Percentiles rank a stretch among this genome's conserved stretches.
Evolutionary conservation across 2,888 invertebrate genomes (phyloP).

Genomic region (Tipula unca): DNA sequence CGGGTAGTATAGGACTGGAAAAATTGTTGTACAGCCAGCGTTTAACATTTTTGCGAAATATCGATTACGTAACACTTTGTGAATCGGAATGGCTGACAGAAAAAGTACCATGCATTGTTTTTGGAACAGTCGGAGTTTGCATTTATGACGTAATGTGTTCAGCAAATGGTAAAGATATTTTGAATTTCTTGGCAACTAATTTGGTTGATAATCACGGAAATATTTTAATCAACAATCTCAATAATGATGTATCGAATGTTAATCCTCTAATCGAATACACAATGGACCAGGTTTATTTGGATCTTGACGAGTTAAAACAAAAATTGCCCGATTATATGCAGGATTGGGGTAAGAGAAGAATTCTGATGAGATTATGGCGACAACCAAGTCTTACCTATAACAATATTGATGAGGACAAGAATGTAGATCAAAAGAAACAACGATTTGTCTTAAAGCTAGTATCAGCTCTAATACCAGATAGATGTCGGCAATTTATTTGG

Average conservation of each 20-base stretch:
- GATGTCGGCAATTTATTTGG: constrained; percentile 25
- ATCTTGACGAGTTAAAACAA: constrained; percentile 19
- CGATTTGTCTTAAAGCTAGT: constrained; percentile 30
- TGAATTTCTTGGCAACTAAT: background rate
- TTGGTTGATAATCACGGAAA: constrained; percentile 23
- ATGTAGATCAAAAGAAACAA: background rate
- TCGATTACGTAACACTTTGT: constrained; percentile 38
- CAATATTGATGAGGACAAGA: background rate
- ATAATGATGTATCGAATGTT: constrained; percentile 39
- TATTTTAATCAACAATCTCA: constrained; percentile 38
- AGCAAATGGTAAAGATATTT: background rate
- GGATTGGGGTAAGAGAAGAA: constrained; percentile 37
- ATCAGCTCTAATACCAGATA: constrained; percentile 36
- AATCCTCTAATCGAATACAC: constrained; percentile 43
- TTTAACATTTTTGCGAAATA: constrained; percentile 33
- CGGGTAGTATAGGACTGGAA: constrained; percentile 37
- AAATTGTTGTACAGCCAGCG: constrained; percentile 31
- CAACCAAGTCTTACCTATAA: constrained; percentile 34
- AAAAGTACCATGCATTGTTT: constrained; percentile 42
- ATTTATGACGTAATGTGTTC: constrained; percentile 27
- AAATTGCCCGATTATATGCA: constrained; percentile 34
- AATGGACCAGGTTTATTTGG: constrained; percentile 34
- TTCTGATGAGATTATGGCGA: constrained; percentile 44
- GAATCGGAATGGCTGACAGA: constrained; percentile 43
- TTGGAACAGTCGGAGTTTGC: constrained; percentile 39